These are phyloP conservation scores for Anoura caudifer DNA, from an alignment of 2,113 vertebrate species.

Conservation along the genomic window DNA sequence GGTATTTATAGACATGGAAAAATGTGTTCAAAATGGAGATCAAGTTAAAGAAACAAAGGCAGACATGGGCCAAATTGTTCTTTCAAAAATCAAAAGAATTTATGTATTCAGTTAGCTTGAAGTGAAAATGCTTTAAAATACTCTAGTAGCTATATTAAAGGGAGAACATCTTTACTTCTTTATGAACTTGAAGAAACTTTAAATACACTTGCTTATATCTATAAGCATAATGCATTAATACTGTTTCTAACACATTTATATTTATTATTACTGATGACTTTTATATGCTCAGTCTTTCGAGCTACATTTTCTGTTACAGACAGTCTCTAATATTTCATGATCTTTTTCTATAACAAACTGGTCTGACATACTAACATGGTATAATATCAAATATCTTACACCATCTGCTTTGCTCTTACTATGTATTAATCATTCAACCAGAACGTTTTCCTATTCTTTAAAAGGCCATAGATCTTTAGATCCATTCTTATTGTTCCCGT, in stretches of 20 bases:
- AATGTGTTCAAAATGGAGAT: not conserved
- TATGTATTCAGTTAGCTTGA: not conserved
- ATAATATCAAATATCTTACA: slow-evolving; percentile 68
- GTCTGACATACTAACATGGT: slow-evolving; percentile 70
- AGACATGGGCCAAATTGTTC: not conserved
- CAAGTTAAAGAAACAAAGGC: not conserved
- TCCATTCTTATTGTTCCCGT: slow-evolving; percentile 8
- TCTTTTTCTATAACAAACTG: slow-evolving; percentile 66
- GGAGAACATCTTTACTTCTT: not conserved
- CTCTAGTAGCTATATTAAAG: not conserved
- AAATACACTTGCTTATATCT: not conserved
- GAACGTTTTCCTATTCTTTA: slow-evolving; percentile 53
- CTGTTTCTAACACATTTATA: not conserved
- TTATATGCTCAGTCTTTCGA: slow-evolving; percentile 23
- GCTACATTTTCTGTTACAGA: slow-evolving; percentile 15
- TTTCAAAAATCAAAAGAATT: not conserved
- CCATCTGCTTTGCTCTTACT: slow-evolving; percentile 57
- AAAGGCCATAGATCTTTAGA: slow-evolving; percentile 37
- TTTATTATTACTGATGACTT: not conserved
- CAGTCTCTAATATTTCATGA: slow-evolving; percentile 65
- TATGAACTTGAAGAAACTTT: not conserved
- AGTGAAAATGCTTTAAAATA: not conserved
- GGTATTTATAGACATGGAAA: not conserved
- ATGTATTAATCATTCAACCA: slow-evolving; percentile 63
- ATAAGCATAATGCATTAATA: not conserved